Evolutionary conservation across 2,888 invertebrate species (phyloP).

Genomic region (Cheilosia soror): DNA sequence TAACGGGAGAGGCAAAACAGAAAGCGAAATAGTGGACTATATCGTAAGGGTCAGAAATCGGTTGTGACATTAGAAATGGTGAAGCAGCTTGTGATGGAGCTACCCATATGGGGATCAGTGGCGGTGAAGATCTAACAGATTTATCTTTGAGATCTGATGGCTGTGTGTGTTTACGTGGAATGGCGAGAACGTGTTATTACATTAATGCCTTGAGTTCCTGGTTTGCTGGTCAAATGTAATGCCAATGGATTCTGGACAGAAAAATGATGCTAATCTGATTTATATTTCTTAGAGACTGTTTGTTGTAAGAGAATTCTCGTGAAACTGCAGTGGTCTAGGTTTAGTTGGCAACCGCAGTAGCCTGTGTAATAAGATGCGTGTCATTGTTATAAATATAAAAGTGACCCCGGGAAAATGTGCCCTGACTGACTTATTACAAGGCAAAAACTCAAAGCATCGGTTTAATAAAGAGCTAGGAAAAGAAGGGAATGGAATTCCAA

Average conservation of each 20-base stretch:
- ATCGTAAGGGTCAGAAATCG: slow-evolving; percentile 53
- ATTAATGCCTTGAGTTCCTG: slow-evolving; percentile 31
- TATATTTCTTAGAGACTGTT: background rate
- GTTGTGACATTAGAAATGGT: slow-evolving; percentile 59
- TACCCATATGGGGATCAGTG: slow-evolving; percentile 4
- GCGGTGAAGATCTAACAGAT: slow-evolving; percentile 61
- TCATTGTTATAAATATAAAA: too few relatives aligned
- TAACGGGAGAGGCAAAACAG: slow-evolving; percentile 47
- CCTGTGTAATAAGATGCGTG: too few relatives aligned
- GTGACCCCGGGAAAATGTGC: too few relatives aligned
- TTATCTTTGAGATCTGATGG: slow-evolving; percentile 54
- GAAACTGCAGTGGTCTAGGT: too few relatives aligned
- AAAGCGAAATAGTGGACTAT: background rate
- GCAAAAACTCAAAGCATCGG: too few relatives aligned
- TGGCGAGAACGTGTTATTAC: slow-evolving; percentile 48
- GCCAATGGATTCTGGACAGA: slow-evolving; percentile 19
- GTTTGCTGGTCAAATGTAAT: background rate
- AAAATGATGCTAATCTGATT: background rate
- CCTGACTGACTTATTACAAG: too few relatives aligned
- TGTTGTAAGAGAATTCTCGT: too few relatives aligned
- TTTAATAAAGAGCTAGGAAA: too few relatives aligned
- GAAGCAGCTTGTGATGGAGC: slow-evolving; percentile 35
- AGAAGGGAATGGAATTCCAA: too few relatives aligned
- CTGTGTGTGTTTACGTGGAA: slow-evolving; percentile 34
- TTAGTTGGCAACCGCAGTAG: too few relatives aligned